A percentile compares a stretch with the other conserved stretches of the same genome.
Conservation (phyloP, 2,113 vertebrate genomes). For the Etia nguti region DNA sequence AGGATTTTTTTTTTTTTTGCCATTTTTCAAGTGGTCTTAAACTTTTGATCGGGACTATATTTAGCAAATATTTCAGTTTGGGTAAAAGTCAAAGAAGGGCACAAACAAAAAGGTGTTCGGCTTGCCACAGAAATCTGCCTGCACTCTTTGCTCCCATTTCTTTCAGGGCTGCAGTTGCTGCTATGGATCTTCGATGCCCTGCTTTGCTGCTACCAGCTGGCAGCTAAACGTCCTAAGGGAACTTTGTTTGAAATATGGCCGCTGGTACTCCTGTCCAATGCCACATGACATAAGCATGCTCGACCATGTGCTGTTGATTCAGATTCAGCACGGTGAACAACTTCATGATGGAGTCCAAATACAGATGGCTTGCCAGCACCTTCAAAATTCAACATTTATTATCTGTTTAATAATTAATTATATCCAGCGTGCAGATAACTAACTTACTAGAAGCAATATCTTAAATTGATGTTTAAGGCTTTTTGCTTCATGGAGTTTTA, state of each 20-base stretch:
- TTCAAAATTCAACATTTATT: slow-evolving; percentile 6
- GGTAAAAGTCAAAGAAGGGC: neutral
- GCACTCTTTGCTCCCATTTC: neutral
- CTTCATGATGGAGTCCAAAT: neutral
- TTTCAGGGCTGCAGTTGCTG: neutral
- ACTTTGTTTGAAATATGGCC: slow-evolving; percentile 12
- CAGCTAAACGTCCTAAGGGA: neutral
- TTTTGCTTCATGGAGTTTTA: neutral
- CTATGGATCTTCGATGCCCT: slow-evolving; percentile 30
- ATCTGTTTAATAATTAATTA: slow-evolving; percentile 51
- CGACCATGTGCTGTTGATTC: neutral
- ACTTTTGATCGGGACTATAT: neutral
- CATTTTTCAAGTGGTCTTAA: rapidly evolving
- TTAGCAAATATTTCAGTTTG: neutral
- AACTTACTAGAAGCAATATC: neutral
- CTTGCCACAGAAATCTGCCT: neutral
- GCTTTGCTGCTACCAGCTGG: slow-evolving; percentile 1
- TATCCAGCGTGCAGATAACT: slow-evolving; percentile 8
- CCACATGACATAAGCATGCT: neutral
- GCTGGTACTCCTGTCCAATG: neutral
- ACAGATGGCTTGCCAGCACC: neutral
- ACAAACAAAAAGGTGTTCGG: neutral
- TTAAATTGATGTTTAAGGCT: slow-evolving; percentile 3
- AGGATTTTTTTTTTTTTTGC: neutral
- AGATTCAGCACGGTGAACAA: neutral